Evolutionary conservation across 2,797 vertebrate species (phyloP).

Genomic region (Pelochelys cantorii): DNA sequence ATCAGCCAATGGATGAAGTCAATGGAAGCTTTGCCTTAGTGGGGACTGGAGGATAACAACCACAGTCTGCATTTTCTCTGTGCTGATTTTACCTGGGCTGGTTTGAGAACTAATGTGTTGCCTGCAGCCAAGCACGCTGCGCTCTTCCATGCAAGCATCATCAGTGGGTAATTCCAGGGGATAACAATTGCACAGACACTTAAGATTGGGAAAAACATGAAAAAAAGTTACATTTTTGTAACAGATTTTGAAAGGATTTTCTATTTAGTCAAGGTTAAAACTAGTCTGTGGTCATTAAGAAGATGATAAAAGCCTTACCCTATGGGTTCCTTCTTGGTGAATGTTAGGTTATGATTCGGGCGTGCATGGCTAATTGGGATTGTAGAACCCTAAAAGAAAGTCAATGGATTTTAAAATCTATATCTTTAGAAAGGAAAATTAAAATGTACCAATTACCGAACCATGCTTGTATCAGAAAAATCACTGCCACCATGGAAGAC

Average conservation of each 20-base stretch:
- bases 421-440: neutral
- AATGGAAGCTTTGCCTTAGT: neutral
- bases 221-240: neutral
- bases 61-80: neutral
- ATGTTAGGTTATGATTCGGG: constrained; percentile 95
- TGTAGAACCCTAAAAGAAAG: constrained; percentile 89
- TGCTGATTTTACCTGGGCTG: constrained; percentile 88
- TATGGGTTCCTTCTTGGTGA: constrained; percentile 94
- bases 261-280: neutral
- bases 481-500: neutral
- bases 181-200: constrained; percentile 97
- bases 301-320: constrained; percentile 83
- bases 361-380: constrained; percentile 98
- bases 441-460: neutral
- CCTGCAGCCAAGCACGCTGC: constrained; percentile 95
- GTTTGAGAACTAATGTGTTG: constrained; percentile 95
- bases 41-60: neutral
- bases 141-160: constrained; percentile 99
- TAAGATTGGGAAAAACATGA: constrained; percentile 1
- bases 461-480: neutral
- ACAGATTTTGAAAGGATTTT: neutral
- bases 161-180: constrained; percentile 98
- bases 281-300: neutral
- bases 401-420: neutral
- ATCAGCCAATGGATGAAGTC: neutral